Base-by-base conservation (phyloP, 2,797 vertebrate genomes). In the Centropyge bicolor region DNA sequence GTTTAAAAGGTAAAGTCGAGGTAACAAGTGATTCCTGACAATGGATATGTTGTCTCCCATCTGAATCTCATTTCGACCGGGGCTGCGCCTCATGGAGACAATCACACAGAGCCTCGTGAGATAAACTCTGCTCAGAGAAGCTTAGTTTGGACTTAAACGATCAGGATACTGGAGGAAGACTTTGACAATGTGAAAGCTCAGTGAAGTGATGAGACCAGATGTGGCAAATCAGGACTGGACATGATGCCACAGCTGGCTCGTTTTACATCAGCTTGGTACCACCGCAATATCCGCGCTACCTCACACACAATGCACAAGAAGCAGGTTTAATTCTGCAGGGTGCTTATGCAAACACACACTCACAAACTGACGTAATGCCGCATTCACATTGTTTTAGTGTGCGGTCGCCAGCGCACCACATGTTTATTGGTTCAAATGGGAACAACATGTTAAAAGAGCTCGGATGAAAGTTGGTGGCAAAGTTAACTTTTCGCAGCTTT, bases 131-230 rank as follows among this genome's bases (percentile, higher is more conserved):
- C 86, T 89, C 81, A 83, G 81, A 51, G 80, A 63, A 77, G 90
- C 89, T 92, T 86, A 91, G 86, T 56, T 62, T 20, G 80, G 86
- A 85, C 52, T 90, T 78, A 89, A 77, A 82, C 70, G 81, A 91
- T 88, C 82, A 79, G 86, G 78, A 70, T 36, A 40, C 75, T 40
- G 78, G 61, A 85, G 78, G 88, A 89, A 65, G 88, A 75, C 78
- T 89, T 56, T 88, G 83, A 90, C 91, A 83, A 82, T 12, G 67
- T 80, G 71, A 76, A 80, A 81, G 89, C 89, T 82, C 61, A n/a
- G 17, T 56, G 40, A 89, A 70, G 86, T 76, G 88, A 91, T 81
- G 90, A 76, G 76, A 65, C 89, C 91, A 92, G 88, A 93, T 92
- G 91, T 71, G 77, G 74, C 14, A 31, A 90, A 88, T 89, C 84